phyloP scores from a whole-genome alignment of 2,797 vertebrate genomes.

The Danio aesculapii region DNA sequence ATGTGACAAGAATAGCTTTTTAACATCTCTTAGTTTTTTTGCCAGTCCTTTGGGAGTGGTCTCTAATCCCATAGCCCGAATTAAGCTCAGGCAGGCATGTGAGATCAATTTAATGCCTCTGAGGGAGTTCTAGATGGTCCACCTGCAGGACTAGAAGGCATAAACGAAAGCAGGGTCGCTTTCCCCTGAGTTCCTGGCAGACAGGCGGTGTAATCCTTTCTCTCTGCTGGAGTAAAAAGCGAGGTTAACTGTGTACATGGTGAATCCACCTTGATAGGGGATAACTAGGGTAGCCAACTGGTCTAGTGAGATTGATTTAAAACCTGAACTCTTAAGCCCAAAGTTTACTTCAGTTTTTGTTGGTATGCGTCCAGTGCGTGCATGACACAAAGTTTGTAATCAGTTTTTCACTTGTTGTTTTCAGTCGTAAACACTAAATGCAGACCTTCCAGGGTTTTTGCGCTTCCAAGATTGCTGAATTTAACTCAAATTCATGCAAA shows the following conservation, averaged over 20 bases:
- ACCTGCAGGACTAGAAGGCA: conserved; percentile 33
- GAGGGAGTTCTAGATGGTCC: conserved; percentile 16
- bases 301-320: neutral
- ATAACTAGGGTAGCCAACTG: neutral
- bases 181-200: conserved; percentile 66
- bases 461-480: too few relatives aligned
- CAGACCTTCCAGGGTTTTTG: too few relatives aligned
- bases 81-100: conserved; percentile 39
- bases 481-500: too few relatives aligned
- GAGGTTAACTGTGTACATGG: conserved; percentile 20
- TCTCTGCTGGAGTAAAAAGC: conserved; percentile 33
- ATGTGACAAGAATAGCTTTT: conserved; percentile 14
- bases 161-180: conserved; percentile 32
- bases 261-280: conserved; percentile 21
- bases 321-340: neutral
- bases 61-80: conserved; percentile 37
- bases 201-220: conserved; percentile 54
- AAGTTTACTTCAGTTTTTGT: neutral
- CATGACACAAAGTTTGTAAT: too few relatives aligned
- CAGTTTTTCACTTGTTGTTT: too few relatives aligned
- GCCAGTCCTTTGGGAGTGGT: conserved; percentile 17
- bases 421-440: too few relatives aligned
- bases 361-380: too few relatives aligned
- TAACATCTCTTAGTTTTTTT: conserved; percentile 8
- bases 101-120: conserved; percentile 38